Base-by-base conservation (phyloP, 2,888 invertebrate genomes). In the Amiota mariae region DNA sequence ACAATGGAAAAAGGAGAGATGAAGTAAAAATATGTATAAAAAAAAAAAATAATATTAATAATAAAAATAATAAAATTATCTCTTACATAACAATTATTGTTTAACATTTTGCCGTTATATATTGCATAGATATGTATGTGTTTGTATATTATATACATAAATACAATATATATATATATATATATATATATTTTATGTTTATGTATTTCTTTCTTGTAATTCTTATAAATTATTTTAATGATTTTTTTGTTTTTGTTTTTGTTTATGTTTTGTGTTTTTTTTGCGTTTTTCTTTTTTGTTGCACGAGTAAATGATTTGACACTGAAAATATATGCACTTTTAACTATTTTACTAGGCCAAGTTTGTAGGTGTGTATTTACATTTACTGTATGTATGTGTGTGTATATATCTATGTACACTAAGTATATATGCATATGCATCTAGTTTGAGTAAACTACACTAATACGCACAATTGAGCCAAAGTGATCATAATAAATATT, bases 401-500 rank as follows among this genome's bases (percentile, higher is more conserved):
- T 20, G 18, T 54, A n/a, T 13, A 3, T 54, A 12, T 54, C 8
- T 1, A n/a, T 54, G 54, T 54, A n/a, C 6, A 36, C 36, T 36
- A 36, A 36, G 36, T 36, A 36, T 36, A 36, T 36, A 36, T 54
- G 18, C 13, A n/a, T n/a, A 54, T 54, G n/a, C 54, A 54, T 54
- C 12, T 54, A 54, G 54, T 54, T 54, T 59, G 59, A 13, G 59
- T 59, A 59, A 59, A 20, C 36, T 36, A 36, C 36, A 36, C 36
- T 51, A 20, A 24, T 24, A 54, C 49, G 11, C 49, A 49, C 49
- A 67, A 49, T 49, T 61, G 49, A 15, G 48, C 66, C 48, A 66
- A 57, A 57, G 72, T 76, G 72, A 79, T 81, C 75, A 81, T 73
- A 78, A 79, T 79, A 82, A 76, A 83, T 77, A 72, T 74, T 79